Percentiles rank a stretch among this genome's conserved stretches.
Conservation (phyloP, 1,140 invertebrate species). For the Sminthurides bifidus region DNA sequence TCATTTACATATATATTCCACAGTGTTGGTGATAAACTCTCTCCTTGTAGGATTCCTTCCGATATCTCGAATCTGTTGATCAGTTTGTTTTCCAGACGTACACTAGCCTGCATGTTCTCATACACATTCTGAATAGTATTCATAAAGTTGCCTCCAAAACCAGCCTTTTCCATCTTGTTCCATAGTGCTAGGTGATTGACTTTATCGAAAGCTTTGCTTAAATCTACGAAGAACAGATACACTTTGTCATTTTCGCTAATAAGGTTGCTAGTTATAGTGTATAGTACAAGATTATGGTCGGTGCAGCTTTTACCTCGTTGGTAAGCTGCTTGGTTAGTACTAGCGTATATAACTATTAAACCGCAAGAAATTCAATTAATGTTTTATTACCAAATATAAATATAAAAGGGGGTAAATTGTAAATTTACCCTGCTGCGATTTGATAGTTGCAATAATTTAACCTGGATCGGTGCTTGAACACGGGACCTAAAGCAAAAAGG, state of each 20-base stretch:
- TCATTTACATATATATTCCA: conserved; percentile 29
- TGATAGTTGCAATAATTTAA: neutral
- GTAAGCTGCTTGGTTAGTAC: conserved; percentile 26
- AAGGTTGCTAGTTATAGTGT: conserved; percentile 12
- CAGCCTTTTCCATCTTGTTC: conserved; percentile 22
- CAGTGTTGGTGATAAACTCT: conserved; percentile 25
- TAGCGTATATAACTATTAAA: conserved; percentile 17
- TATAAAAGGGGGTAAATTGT: conserved; percentile 18
- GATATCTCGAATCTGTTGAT: conserved; percentile 10
- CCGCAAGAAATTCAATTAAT: conserved; percentile 22
- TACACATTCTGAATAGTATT: conserved; percentile 24
- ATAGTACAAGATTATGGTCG: conserved; percentile 25
- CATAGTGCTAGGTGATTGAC: conserved; percentile 24
- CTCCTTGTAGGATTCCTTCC: conserved; percentile 29
- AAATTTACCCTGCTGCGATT: conserved; percentile 5
- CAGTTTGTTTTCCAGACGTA: neutral
- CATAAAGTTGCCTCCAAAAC: conserved; percentile 30
- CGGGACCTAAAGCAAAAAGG: neutral
- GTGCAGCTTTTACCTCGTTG: conserved; percentile 12
- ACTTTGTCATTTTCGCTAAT: conserved; percentile 14
- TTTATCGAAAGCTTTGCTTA: conserved; percentile 29
- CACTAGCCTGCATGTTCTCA: conserved; percentile 11
- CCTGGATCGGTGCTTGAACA: conserved; percentile 6
- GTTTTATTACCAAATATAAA: conserved; percentile 20
- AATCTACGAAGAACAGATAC: conserved; percentile 31